Evolutionary conservation across 2,888 invertebrate genomes (phyloP).

Genomic region (Automeris io): DNA sequence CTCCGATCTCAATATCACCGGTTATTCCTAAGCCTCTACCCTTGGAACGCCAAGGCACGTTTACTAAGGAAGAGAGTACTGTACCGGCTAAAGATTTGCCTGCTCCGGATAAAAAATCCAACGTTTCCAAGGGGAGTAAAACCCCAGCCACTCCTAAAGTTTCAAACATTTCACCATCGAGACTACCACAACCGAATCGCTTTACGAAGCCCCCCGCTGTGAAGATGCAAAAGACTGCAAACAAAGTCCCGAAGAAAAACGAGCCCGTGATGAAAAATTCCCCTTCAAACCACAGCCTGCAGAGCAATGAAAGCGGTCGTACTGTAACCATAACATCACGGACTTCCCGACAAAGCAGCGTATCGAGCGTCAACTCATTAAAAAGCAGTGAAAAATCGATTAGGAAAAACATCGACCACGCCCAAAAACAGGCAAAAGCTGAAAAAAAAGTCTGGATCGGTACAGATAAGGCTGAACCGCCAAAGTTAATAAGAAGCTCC

Average conservation of each 20-base stretch:
- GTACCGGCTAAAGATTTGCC: slow-evolving; percentile 55
- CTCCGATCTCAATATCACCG: slow-evolving; percentile 35
- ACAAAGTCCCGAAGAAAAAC: slow-evolving; percentile 31
- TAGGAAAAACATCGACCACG: slow-evolving; percentile 87
- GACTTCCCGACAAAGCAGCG: slow-evolving; percentile 56
- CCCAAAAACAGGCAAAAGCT: slow-evolving; percentile 75
- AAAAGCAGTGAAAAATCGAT: slow-evolving; percentile 60
- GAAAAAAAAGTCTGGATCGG: slow-evolving; percentile 80
- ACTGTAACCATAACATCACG: slow-evolving; percentile 55
- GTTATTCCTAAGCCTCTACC: slow-evolving; percentile 60
- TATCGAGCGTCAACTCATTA: slow-evolving; percentile 79
- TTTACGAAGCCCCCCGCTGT: slow-evolving; percentile 37
- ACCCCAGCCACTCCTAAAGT: slow-evolving; percentile 43
- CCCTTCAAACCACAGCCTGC: slow-evolving; percentile 75
- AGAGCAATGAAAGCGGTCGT: slow-evolving; percentile 69
- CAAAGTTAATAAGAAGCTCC: slow-evolving; percentile 77
- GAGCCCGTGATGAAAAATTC: slow-evolving; percentile 65
- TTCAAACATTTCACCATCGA: slow-evolving; percentile 60
- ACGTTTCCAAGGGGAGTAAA: slow-evolving; percentile 32
- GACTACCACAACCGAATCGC: slow-evolving; percentile 53
- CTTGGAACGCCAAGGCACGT: slow-evolving; percentile 91
- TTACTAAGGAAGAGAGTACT: slow-evolving; percentile 88
- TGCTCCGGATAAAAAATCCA: slow-evolving; percentile 43
- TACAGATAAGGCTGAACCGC: slow-evolving; percentile 48
- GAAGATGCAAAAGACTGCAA: slow-evolving; percentile 37